Evolutionary conservation across 2,888 invertebrate species (phyloP), one percentile per base, ranked within the genome.

Genomic region (Lasius platythorax): DNA sequence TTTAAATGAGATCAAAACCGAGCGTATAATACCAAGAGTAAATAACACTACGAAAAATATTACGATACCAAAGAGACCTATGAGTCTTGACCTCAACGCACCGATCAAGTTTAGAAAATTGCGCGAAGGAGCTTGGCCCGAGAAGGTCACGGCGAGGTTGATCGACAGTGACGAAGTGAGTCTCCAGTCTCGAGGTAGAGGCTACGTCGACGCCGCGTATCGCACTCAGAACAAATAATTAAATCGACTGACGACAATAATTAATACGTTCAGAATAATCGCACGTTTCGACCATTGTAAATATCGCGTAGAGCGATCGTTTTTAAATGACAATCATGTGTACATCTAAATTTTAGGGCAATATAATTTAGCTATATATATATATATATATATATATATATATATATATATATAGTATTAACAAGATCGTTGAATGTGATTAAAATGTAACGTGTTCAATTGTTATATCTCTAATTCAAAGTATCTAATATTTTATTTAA

Each of bases 1-100:
- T 66, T 92, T 93, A 76, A 93, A 93, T 79, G 93, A 94, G 64
- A 93, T 94, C 82, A 91, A 87, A 85, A 93, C 92, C 72, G 91
- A 92, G 58, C 87, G 85, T 37, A 89, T 92, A 46, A 85, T 86
- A 15, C 18, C 61, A 11, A 40, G 64, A 12, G 58, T 83, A 0
- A 81, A 74, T 40, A 72, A 61, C 12, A 33, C 53, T 40, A 28
- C 30, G 46, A 75, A 73, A 30, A 28, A 50, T 28, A 11, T 8
- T 9, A 8, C 53, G 8, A 53, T 64, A 18, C 66, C 85, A 11
- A 87, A 78, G 64, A 92, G 93, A 85, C 93, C 94, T 56, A 88
- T 92, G 82, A 94, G 93, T 87, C 90, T 94, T 66, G 92, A 93
- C 87, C 86, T 94, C 3, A 89, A 87, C 53, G 88, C 91, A 37